phyloP scores from a whole-genome alignment of 2,888 invertebrate genomes.

The Sisyra terminalis region DNA sequence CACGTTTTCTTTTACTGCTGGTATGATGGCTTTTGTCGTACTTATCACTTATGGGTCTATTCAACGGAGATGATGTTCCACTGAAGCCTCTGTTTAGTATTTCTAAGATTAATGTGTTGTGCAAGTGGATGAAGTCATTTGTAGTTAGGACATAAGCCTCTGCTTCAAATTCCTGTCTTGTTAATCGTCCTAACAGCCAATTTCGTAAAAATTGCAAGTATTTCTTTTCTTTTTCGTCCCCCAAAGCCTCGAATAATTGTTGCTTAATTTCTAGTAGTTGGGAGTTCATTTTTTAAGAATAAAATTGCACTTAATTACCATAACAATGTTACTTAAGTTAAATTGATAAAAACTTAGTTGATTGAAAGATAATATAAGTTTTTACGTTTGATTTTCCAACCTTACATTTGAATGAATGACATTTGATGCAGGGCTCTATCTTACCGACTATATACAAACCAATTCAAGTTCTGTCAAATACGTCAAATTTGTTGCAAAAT shows the following conservation, averaged over 20 bases:
- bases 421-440: no score
- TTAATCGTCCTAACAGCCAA: conserved; percentile 59
- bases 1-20: conserved; percentile 26
- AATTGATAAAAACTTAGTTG: no score
- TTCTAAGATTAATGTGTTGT: conserved; percentile 71
- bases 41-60: neutral
- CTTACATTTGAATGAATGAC: no score
- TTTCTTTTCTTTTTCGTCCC: conserved; percentile 45
- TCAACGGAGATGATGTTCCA: conserved; percentile 11
- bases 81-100: conserved; percentile 50
- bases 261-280: neutral
- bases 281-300: no score
- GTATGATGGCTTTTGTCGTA: conserved; percentile 4
- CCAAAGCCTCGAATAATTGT: conserved; percentile 42
- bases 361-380: no score
- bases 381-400: no score
- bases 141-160: conserved; percentile 55
- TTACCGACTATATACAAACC: no score
- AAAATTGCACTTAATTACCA: no score
- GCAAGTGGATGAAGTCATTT: conserved; percentile 57
- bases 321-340: no score
- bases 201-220: conserved; percentile 58
- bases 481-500: no score
- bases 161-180: conserved; percentile 69
- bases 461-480: no score